Conservation (phyloP, 1,140 invertebrate genomes). For the Potamilus streckersoni region DNA sequence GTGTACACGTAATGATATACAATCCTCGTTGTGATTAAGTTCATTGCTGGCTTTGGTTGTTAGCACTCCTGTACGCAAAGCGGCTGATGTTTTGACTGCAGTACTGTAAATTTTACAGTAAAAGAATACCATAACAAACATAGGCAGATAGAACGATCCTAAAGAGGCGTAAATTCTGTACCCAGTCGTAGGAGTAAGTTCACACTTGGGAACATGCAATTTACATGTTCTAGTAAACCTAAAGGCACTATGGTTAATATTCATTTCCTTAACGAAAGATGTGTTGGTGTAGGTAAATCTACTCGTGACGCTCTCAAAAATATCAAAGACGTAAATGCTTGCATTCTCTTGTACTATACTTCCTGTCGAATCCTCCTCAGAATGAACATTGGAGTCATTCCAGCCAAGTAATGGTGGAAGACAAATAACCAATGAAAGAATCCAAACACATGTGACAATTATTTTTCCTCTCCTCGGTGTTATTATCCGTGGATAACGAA, state of each 20-base stretch:
- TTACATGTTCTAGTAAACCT: conserved; percentile 9
- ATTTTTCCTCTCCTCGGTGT: conserved; percentile 77
- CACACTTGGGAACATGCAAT: conserved; percentile 72
- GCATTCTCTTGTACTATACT: background rate
- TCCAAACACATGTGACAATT: conserved; percentile 95
- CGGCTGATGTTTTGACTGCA: conserved; percentile 87
- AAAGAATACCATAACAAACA: conserved; percentile 96
- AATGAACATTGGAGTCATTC: conserved; percentile 70
- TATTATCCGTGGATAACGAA: conserved; percentile 57
- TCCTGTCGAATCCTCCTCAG: background rate
- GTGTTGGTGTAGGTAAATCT: background rate
- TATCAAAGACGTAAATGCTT: background rate
- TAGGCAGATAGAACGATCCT: conserved; percentile 96
- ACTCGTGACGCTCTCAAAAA: background rate
- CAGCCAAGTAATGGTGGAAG: conserved; percentile 97
- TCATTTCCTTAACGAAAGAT: background rate
- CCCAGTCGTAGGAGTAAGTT: conserved; percentile 88
- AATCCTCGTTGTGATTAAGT: conserved; percentile 77
- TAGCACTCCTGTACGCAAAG: conserved; percentile 84
- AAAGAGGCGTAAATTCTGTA: conserved; percentile 95
- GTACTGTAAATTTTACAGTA: conserved; percentile 95
- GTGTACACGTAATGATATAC: conserved; percentile 91
- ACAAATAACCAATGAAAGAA: conserved; percentile 95
- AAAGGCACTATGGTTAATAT: background rate
- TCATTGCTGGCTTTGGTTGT: conserved; percentile 78